Conservation (phyloP, 2,113 vertebrate species). For the Bos javanicus region DNA sequence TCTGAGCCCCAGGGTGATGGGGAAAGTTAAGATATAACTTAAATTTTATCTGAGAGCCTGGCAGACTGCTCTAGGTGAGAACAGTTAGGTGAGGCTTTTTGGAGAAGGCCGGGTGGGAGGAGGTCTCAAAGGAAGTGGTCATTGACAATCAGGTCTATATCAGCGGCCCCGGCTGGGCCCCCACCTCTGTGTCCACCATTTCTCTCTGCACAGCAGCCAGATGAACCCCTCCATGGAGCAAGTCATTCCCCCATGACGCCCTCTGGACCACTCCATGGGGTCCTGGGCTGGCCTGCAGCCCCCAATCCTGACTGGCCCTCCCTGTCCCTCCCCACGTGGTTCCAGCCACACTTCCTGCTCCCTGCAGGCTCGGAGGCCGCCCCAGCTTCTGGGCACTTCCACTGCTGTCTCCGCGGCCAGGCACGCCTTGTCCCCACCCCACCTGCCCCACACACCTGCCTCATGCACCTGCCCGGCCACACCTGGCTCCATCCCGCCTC, state of each 20-base stretch:
- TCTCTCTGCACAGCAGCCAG: neutral
- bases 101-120: neutral
- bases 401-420: accelerated
- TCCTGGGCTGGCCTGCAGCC: neutral
- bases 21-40: neutral
- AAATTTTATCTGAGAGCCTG: accelerated
- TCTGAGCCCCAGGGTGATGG: neutral
- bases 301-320: accelerated
- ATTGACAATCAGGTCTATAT: accelerated
- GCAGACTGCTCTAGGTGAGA: accelerated
- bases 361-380: accelerated
- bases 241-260: accelerated
- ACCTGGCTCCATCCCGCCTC: neutral
- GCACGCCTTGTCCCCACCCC: accelerated
- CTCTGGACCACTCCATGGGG: accelerated
- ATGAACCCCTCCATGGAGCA: accelerated
- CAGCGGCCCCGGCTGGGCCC: accelerated
- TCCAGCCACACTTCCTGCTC: neutral
- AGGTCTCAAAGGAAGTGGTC: accelerated
- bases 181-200: accelerated
- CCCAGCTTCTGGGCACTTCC: neutral
- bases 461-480: accelerated
- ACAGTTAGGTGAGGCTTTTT: accelerated
- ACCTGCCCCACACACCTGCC: neutral
- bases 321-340: accelerated